Conservation (phyloP, 2,113 vertebrate genomes). For the Leuciscus idus region DNA sequence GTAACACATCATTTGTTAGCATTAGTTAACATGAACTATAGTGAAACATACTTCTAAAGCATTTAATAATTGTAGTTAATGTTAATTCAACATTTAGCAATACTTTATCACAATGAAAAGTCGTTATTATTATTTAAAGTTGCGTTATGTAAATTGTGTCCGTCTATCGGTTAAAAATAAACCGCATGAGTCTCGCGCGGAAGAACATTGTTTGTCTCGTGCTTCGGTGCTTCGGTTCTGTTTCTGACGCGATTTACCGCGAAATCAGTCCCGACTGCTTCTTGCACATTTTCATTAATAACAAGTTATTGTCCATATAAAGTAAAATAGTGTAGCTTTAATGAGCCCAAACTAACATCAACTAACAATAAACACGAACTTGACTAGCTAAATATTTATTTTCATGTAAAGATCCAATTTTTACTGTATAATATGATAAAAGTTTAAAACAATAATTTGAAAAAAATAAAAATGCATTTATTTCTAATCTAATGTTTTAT, state of each 20-base stretch:
- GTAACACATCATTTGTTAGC: neutral
- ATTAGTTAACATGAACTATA: neutral
- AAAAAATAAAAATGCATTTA: no score
- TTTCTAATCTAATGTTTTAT: no score
- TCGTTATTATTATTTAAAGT: no score
- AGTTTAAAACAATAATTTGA: no score
- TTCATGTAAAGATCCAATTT: no score
- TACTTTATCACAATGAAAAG: no score
- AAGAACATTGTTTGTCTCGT: neutral
- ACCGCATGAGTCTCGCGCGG: neutral
- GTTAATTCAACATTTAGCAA: no score
- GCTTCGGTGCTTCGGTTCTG: neutral
- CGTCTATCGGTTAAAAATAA: neutral
- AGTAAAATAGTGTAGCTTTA: neutral
- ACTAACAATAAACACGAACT: neutral
- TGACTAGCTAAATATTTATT: no score
- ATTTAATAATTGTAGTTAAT: no score
- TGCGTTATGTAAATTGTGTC: no score
- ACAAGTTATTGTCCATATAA: neutral
- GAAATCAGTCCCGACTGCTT: neutral
- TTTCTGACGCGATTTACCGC: neutral
- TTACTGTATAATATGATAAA: no score
- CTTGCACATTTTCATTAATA: neutral
- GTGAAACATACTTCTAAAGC: neutral
- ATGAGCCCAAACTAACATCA: neutral